A percentile compares a stretch with the other conserved stretches of the same genome.
These are phyloP conservation scores for Leptopilina boulardi DNA, from an alignment of 1,140 invertebrate species.

Conservation along the genomic window DNA sequence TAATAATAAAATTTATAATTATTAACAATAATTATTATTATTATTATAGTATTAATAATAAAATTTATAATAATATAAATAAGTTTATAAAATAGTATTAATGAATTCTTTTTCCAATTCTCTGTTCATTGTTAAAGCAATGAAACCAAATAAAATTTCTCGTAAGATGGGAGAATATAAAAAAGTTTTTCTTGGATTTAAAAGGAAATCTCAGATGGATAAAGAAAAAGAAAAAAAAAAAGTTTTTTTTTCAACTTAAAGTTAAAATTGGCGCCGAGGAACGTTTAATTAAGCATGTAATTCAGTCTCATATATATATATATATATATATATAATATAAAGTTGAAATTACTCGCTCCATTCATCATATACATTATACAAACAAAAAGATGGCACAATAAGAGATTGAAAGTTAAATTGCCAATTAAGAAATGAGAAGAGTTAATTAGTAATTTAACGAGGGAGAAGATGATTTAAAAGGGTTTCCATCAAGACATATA, in stretches of 20 bases:
- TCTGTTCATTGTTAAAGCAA: no score
- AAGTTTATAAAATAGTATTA: no score
- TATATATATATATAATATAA: no score
- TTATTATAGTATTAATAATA: no score
- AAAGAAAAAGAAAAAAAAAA: not conserved
- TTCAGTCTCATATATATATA: not conserved
- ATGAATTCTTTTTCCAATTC: no score
- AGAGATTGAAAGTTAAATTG: conserved; percentile 14
- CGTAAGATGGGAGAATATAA: not conserved
- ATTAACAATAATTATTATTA: no score
- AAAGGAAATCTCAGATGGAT: not conserved
- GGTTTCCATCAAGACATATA: not conserved
- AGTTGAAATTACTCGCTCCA: conserved; percentile 7
- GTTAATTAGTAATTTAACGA: conserved; percentile 2
- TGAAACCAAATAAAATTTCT: no score
- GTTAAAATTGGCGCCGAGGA: not conserved
- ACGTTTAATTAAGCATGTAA: conserved; percentile 5
- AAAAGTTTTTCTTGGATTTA: not conserved
- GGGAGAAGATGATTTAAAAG: conserved; percentile 9
- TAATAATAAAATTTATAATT: no score
- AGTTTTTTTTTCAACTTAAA: conserved; percentile 1
- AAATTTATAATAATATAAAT: no score
- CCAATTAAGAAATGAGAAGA: conserved; percentile 18
- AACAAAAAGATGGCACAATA: conserved; percentile 17
- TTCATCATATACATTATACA: conserved; percentile 11